A percentile compares a stretch with the other conserved stretches of the same genome.
Conservation (phyloP, 2,888 invertebrate species). For the Xestia xanthographa region DNA sequence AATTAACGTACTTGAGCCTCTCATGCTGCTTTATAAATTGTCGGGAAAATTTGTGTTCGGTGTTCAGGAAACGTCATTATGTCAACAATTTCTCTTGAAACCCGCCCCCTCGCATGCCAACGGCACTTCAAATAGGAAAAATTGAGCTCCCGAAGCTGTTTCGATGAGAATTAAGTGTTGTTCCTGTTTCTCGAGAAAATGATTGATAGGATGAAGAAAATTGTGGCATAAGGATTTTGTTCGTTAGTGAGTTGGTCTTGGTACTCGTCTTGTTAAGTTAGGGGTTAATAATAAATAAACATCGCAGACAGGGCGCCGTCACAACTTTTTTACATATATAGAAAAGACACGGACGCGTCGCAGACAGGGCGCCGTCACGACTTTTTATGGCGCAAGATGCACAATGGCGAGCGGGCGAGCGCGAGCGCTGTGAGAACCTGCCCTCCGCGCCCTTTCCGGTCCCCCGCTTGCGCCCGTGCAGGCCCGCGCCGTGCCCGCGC, state of each 20-base stretch:
- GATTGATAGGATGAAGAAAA: background rate
- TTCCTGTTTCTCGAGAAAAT: conserved; percentile 2
- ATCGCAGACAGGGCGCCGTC: no score
- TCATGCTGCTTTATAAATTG: background rate
- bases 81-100: conserved; percentile 29
- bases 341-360: no score
- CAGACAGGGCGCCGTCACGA: no score
- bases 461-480: no score
- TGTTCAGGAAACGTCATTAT: conserved; percentile 29
- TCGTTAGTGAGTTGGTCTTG: background rate
- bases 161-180: conserved; percentile 7
- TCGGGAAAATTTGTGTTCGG: conserved; percentile 23
- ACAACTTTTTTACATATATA: no score
- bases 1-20: conserved; percentile 1
- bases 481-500: no score
- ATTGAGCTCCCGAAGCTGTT: background rate
- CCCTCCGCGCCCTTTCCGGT: no score
- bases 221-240: background rate
- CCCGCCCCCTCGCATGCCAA: background rate
- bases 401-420: no score
- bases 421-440: no score
- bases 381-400: no score
- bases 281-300: no score
- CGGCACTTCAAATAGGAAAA: conserved; percentile 19
- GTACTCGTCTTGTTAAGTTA: background rate